Percentiles rank a stretch among this genome's conserved stretches.
Conservation (phyloP, 2,888 invertebrate species). For the Eudasyphora cyanicolor region DNA sequence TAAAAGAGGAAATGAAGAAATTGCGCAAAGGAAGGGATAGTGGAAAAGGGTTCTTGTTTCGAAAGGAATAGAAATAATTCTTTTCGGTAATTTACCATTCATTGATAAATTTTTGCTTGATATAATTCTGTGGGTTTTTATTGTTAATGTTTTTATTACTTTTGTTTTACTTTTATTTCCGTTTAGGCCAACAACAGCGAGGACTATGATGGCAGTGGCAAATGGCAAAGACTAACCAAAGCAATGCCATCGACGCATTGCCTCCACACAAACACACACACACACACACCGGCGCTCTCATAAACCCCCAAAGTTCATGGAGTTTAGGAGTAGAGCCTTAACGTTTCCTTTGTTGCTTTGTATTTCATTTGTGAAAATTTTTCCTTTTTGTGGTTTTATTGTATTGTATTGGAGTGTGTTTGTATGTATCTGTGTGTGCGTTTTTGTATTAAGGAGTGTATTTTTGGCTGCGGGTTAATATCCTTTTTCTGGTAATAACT, state of each 20-base stretch:
- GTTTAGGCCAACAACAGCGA: constrained; percentile 10
- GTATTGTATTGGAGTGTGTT: not conserved
- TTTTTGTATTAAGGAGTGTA: constrained; percentile 39
- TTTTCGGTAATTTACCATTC: constrained; percentile 30
- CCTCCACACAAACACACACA: no score
- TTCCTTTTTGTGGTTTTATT: constrained; percentile 24
- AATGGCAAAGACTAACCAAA: no score
- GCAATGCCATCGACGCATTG: not conserved
- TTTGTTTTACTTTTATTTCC: constrained; percentile 55
- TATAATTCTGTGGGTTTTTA: constrained; percentile 59
- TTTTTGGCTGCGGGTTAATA: constrained; percentile 38
- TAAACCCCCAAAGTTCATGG: not conserved
- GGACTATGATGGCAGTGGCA: not conserved
- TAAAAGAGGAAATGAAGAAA: not conserved
- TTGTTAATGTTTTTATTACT: constrained; percentile 62
- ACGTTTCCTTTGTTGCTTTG: not conserved
- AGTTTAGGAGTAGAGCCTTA: not conserved
- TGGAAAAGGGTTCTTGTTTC: constrained; percentile 19
- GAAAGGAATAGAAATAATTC: constrained; percentile 2
- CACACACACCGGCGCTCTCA: no score
- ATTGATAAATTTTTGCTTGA: constrained; percentile 51
- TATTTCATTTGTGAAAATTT: constrained; percentile 16
- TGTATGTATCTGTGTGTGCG: not conserved
- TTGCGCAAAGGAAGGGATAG: not conserved
- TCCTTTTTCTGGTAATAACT: constrained; percentile 24